phyloP scores from a whole-genome alignment of 2,113 vertebrate species.

The Setophaga coronata region DNA sequence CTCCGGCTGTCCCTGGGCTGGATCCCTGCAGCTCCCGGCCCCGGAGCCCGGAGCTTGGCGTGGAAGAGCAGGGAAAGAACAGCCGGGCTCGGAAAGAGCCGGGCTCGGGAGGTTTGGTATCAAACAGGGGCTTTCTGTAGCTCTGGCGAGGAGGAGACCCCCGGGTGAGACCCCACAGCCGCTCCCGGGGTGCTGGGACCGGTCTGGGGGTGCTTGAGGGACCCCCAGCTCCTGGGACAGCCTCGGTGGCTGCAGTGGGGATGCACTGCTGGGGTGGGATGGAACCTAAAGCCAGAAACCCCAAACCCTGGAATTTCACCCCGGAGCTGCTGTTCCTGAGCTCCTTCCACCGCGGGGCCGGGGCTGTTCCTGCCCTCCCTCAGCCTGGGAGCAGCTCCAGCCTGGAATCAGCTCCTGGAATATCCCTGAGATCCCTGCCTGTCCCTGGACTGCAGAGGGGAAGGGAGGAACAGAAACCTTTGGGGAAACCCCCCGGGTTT shows the following conservation, averaged over 20 bases:
- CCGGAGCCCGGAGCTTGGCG: fast-evolving
- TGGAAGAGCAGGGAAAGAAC: too few species aligned
- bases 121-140: neutral
- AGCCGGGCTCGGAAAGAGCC: too few species aligned
- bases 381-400: neutral
- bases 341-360: fast-evolving
- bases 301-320: fast-evolving
- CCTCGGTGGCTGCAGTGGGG: fast-evolving
- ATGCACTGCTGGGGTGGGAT: neutral
- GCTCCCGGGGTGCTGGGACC: neutral
- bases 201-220: fast-evolving
- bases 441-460: neutral
- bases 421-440: fast-evolving
- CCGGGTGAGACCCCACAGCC: neutral
- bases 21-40: neutral
- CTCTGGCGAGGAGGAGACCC: neutral
- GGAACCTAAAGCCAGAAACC: neutral
- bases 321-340: neutral
- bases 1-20: fast-evolving
- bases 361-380: neutral
- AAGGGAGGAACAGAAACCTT: neutral
- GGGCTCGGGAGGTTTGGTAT: neutral
- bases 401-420: neutral
- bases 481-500: neutral
- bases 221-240: neutral